Conservation (phyloP, 2,113 vertebrate genomes). For the Promerops cafer region DNA sequence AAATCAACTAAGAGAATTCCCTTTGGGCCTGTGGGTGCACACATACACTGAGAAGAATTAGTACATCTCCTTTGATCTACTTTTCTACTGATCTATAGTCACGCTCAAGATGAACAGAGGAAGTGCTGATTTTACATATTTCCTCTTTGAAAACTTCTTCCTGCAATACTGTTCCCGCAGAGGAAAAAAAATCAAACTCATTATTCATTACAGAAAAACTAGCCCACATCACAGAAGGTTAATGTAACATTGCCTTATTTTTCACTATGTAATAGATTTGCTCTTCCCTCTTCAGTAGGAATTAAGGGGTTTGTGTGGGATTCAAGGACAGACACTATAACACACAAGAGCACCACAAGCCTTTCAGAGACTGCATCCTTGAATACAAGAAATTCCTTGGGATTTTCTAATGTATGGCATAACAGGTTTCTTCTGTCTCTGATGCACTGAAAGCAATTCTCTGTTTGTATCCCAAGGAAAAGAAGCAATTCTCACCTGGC, state of each 20-base stretch:
- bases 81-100: neutral
- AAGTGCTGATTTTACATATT: neutral
- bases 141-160: neutral
- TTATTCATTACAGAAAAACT: neutral
- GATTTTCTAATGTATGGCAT: neutral
- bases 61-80: neutral
- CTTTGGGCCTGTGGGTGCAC: fast-evolving
- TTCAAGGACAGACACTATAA: neutral
- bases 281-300: neutral
- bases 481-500: neutral
- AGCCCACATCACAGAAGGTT: neutral
- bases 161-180: neutral
- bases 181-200: neutral
- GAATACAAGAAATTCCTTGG: neutral
- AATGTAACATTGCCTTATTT: neutral
- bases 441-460: neutral
- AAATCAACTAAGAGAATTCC: neutral
- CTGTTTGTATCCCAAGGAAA: neutral
- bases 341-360: neutral
- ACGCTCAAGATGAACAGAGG: neutral
- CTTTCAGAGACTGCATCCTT: neutral
- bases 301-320: neutral
- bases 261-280: neutral
- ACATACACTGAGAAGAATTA: neutral
- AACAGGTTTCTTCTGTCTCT: neutral